Evolutionary conservation across 2,888 invertebrate genomes (phyloP), one percentile per base, ranked within the genome.

Genomic region (Drosophila kuntzei): DNA sequence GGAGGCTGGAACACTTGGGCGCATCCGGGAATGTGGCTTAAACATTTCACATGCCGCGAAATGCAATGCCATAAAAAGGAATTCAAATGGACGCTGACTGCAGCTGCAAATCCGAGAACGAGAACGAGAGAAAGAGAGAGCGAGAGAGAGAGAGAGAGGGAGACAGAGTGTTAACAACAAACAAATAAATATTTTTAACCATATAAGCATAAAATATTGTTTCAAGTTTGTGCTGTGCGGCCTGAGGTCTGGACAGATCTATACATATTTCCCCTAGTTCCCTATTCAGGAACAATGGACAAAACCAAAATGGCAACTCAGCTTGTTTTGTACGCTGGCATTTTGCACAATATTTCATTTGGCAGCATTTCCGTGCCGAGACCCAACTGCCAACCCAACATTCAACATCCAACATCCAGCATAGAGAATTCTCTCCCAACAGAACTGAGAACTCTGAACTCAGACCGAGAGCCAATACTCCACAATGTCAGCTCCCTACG

Each of bases 161-260:
- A 32, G 22, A 32, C 18, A 11, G 12, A 41, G 54, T 47, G 54
- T 64, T 46, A 60, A 82, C 62, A 87, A 87, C 82, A 82, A 82
- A 81, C 82, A 85, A 82, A 82, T 82, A 82, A 82, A 82, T 82
- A 82, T 82, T 79, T 85, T 34, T 63, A 71, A 60, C 73, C 73
- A 87, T 64, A 76, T 82, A 82, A 81, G 87, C 82, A 81, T 81
- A 81, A 82, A 85, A 87, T 82, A 82, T 78, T 76, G 87, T 87
- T 80, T 62, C 58, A 79, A 79, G 53, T 65, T 63, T 36, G 39
- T 67, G 43, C 18, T 27, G 36, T 66, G 66, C 66, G 49, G 47
- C 71, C 53, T 29, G 55, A 22, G 51, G 55, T 59, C 58, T 77
- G 53, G 37, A 51, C 51, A 65, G 62, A 61, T 41, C 46, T 16